Evolutionary conservation across 1,140 invertebrate species (phyloP).

Genomic region (Vanessa tameamea): DNA sequence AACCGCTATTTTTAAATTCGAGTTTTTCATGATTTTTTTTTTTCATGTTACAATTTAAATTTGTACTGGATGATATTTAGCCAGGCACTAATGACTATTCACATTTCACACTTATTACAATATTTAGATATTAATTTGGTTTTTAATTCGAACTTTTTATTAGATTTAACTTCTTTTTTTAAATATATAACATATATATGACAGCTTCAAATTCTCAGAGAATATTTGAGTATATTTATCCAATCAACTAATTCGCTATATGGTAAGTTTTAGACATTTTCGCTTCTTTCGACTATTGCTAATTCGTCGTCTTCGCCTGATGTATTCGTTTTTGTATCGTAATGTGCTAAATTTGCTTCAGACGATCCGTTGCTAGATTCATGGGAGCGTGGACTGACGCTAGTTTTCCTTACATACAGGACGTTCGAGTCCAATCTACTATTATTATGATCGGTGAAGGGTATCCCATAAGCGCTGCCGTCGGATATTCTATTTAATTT

Average conservation of each 20-base stretch:
- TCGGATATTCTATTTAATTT: constrained; percentile 75
- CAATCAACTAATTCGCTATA: constrained; percentile 1
- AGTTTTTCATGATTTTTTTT: not conserved
- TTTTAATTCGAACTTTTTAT: constrained; percentile 14
- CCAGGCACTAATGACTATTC: constrained; percentile 19
- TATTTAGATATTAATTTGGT: constrained; percentile 8
- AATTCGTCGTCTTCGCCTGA: constrained; percentile 74
- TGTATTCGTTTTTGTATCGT: constrained; percentile 67
- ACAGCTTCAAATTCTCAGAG: constrained; percentile 15
- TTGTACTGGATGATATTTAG: constrained; percentile 28
- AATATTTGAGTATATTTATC: constrained; percentile 8
- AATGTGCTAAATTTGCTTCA: constrained; percentile 64
- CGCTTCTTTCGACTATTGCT: constrained; percentile 67
- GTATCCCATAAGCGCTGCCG: constrained; percentile 60
- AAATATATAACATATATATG: not conserved
- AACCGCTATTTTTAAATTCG: not conserved
- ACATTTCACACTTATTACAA: constrained; percentile 5
- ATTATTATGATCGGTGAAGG: constrained; percentile 54
- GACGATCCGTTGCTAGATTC: constrained; percentile 73
- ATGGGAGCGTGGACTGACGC: constrained; percentile 68
- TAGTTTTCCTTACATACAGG: constrained; percentile 68
- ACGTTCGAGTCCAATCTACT: constrained; percentile 67
- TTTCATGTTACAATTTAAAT: constrained; percentile 10
- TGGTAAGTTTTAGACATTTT: constrained; percentile 48
- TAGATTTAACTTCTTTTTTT: constrained; percentile 5